Evolutionary conservation across 2,797 vertebrate genomes (phyloP).

Genomic region (Phoeniculus purpureus): DNA sequence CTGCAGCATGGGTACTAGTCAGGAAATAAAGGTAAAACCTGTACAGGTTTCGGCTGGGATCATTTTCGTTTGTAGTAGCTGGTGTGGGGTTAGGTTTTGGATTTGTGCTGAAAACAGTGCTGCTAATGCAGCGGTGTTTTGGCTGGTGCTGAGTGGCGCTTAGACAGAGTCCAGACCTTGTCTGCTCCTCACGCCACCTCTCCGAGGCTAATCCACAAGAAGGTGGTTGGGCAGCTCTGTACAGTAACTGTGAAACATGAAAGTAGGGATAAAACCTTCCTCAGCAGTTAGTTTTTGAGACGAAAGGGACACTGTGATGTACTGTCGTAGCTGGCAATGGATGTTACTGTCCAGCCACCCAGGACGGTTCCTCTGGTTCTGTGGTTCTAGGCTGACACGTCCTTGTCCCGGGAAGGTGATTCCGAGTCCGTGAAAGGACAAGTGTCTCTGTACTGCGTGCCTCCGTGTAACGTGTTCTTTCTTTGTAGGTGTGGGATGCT

Average conservation of each 20-base stretch:
- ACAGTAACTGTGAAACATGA: not conserved
- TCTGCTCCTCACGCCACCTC: not conserved
- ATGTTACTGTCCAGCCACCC: not conserved
- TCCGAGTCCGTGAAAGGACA: not conserved
- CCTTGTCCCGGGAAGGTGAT: not conserved
- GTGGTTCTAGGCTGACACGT: not conserved
- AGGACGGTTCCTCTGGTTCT: not conserved
- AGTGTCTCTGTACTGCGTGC: not conserved
- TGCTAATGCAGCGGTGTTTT: not conserved
- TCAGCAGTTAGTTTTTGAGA: not conserved
- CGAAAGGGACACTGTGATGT: not conserved
- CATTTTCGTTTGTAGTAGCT: not conserved
- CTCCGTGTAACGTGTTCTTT: conserved; percentile 24
- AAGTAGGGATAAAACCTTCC: not conserved
- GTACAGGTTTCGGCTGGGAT: not conserved
- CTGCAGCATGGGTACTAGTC: not conserved
- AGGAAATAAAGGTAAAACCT: not conserved
- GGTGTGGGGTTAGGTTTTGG: not conserved
- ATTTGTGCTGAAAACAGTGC: not conserved
- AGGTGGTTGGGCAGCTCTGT: not conserved
- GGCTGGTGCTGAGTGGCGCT: not conserved
- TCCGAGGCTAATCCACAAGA: not conserved
- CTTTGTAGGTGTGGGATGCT: conserved; percentile 95
- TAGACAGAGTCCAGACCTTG: not conserved
- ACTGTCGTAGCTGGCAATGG: not conserved